Evolutionary conservation across 1,140 invertebrate species (phyloP).

Genomic region (Thereuonema tuberculata): DNA sequence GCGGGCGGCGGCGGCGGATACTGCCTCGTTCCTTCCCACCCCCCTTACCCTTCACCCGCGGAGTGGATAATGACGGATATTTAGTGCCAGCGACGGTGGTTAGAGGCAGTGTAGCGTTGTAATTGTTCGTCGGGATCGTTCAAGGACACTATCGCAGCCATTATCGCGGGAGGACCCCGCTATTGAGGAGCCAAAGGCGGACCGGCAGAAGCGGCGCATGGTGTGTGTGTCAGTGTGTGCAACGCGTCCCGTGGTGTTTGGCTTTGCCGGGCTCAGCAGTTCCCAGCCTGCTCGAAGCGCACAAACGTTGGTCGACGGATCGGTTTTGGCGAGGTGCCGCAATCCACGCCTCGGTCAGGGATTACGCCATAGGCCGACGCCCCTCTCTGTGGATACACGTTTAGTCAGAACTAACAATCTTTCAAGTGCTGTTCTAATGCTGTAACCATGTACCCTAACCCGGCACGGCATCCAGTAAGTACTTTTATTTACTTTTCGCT

Average conservation of each 20-base stretch:
- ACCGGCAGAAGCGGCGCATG: not conserved
- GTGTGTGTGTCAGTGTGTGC: not conserved
- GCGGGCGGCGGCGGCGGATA: not conserved
- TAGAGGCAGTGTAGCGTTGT: no score
- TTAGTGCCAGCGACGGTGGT: no score
- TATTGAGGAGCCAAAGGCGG: not conserved
- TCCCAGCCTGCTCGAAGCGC: not conserved
- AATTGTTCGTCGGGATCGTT: not conserved
- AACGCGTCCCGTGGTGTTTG: not conserved
- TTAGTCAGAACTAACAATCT: not conserved
- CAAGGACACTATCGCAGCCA: not conserved
- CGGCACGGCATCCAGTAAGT: slow-evolving; percentile 30
- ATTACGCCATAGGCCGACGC: not conserved
- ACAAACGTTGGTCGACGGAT: not conserved
- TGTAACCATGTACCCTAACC: slow-evolving; percentile 29
- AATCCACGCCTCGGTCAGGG: not conserved
- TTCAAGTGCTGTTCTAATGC: not conserved
- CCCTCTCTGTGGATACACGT: not conserved
- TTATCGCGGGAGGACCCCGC: not conserved
- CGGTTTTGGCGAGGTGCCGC: not conserved
- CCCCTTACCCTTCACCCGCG: not conserved
- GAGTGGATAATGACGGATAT: no score
- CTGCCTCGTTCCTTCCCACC: not conserved
- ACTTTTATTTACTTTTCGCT: slow-evolving; percentile 6
- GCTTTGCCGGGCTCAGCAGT: not conserved